Base-by-base conservation (phyloP, 2,888 invertebrate species). In the Chironomus riparius region DNA sequence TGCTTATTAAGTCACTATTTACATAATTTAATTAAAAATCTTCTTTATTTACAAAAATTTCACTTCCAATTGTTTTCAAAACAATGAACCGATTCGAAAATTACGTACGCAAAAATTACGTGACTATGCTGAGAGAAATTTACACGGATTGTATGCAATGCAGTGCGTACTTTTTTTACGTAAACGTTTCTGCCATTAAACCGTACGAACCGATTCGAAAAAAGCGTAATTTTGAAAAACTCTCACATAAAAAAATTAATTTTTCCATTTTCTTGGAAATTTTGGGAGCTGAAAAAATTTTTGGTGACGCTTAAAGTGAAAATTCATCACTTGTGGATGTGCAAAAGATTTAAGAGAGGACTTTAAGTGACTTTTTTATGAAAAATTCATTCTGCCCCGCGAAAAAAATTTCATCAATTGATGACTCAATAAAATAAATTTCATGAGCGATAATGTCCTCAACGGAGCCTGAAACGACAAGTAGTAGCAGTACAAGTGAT, bases 341-440 rank as follows among this genome's bases (percentile, higher is more conserved):
- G 38, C 38, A 38, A 10, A 5, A 18, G 0, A 56, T 38, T 38
- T 38, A 38, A 56, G 18, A 56, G 5, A 15, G 18, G 4, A 18
- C 0, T 15, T 18, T 15, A 56, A 56, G 7, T 15, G 56, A 18
- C 18, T 7, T 15, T 15, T 56, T 56, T 56, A 7, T 2, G 18
- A 15, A 15, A 7, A 56, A n/a, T 56, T 56, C 38, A 56, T 56
- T 50, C 21, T 12, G 65, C 65, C 65, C 73, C 73, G 73, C 73
- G 73, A 73, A 65, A 65, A 62, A 62, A 65, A 21, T 18, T 65
- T 24, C 22, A 21, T 13, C 18, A 21, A 10, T 65, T 62, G 73
- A 73, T 73, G 73, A 73, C 73, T 73, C 62, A 73, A 65, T 62
- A 70, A 70, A 38, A 24, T 18, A 18, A 3, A 73, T 4, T 7